Conservation (phyloP, 64 coral and sea anemone genomes). For the Stichodactyla mertensii region DNA sequence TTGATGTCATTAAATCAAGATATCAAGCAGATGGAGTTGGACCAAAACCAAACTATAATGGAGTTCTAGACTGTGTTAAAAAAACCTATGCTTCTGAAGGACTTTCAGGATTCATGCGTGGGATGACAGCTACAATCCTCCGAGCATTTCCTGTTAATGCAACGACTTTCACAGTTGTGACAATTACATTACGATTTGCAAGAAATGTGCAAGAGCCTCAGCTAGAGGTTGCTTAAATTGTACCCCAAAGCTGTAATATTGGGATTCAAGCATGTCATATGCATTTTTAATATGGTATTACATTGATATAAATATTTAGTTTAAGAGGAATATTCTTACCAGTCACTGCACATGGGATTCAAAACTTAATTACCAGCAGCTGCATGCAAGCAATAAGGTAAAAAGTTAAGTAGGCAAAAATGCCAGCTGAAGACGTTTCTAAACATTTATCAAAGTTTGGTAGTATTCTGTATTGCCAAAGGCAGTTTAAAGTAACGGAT, state of each 20-base stretch:
- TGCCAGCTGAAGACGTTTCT: no score
- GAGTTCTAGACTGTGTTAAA: conserved; percentile 69
- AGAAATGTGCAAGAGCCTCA: conserved; percentile 19
- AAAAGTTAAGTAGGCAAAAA: no score
- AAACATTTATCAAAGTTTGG: no score
- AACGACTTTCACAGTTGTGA: conserved; percentile 84
- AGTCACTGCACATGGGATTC: no score
- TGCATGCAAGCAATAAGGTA: no score
- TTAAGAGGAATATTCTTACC: no score
- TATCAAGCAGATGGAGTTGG: conserved; percentile 83
- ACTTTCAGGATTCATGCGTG: conserved; percentile 54
- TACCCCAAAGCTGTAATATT: not conserved
- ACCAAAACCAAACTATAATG: conserved; percentile 33
- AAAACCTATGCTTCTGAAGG: conserved; percentile 67
- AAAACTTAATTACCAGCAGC: no score
- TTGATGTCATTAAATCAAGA: conserved; percentile 85
- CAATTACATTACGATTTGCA: conserved; percentile 71
- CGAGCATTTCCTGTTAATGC: conserved; percentile 93
- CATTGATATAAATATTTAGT: not conserved
- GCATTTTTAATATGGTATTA: not conserved
- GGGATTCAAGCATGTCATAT: no score
- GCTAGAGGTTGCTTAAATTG: not conserved
- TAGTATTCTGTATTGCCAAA: no score
- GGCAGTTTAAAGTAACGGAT: no score
- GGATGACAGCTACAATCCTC: conserved; percentile 69